phyloP scores from a whole-genome alignment of 1,140 invertebrate genomes.

The Frieseomelitta varia region DNA sequence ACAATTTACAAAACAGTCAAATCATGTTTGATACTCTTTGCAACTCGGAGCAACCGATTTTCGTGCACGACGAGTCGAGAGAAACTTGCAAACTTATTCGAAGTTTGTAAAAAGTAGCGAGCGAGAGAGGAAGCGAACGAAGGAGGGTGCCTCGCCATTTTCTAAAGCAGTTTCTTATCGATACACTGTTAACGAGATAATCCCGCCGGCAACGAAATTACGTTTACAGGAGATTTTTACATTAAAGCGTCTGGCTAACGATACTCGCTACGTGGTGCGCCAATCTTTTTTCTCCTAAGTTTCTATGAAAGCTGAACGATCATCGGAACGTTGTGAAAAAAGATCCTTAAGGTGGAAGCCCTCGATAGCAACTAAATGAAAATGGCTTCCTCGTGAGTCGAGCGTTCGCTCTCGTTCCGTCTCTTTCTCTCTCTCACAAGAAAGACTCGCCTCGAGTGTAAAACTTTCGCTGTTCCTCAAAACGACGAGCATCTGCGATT shows the following conservation, averaged over 20 bases:
- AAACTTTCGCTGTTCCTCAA: not conserved
- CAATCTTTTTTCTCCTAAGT: not conserved
- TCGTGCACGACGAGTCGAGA: too few species aligned
- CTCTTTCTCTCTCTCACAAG: too few species aligned
- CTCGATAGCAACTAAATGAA: conserved; percentile 17
- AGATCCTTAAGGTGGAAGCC: not conserved
- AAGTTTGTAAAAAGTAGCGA: not conserved
- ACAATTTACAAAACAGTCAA: too few species aligned
- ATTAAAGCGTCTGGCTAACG: conserved; percentile 13
- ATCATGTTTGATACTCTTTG: not conserved
- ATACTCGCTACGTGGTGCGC: not conserved
- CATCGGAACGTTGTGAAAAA: conserved; percentile 28
- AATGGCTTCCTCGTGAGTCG: conserved; percentile 17
- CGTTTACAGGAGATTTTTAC: conserved; percentile 19
- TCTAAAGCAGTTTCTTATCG: conserved; percentile 14
- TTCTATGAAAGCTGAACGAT: conserved; percentile 37
- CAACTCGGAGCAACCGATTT: too few species aligned
- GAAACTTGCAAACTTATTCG: not conserved
- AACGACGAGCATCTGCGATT: not conserved
- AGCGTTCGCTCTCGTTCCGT: not conserved
- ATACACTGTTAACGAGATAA: conserved; percentile 23
- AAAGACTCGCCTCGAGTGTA: too few species aligned
- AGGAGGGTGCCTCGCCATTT: not conserved
- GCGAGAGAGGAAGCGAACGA: not conserved
- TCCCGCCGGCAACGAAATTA: conserved; percentile 13